Evolutionary conservation across 2,113 vertebrate genomes (phyloP).

Genomic region (Leucosticte australis): DNA sequence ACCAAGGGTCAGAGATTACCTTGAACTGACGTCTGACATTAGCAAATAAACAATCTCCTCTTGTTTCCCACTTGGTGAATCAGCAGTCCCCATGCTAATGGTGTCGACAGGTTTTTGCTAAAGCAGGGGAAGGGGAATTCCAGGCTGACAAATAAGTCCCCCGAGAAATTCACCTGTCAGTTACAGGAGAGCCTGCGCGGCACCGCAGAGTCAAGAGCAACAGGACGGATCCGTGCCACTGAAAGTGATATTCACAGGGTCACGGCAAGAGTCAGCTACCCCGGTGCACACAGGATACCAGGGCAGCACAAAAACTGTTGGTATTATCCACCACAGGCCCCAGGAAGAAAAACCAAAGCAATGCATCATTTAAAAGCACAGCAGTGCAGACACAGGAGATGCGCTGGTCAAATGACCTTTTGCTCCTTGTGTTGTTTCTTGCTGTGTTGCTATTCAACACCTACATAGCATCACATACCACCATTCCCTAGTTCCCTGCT

Average conservation of each 20-base stretch:
- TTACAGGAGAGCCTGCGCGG: neutral
- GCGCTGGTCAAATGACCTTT: neutral
- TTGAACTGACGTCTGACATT: conserved; percentile 52
- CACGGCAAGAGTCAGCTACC: neutral
- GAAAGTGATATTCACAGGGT: conserved; percentile 23
- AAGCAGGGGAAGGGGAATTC: conserved; percentile 41
- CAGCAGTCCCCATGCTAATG: conserved; percentile 65
- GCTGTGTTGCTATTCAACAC: neutral
- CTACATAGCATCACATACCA: neutral
- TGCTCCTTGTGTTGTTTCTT: neutral
- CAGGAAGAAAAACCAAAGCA: neutral
- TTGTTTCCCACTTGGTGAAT: conserved; percentile 61
- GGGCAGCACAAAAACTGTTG: neutral
- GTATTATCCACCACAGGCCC: neutral
- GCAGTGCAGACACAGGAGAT: neutral
- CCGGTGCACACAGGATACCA: neutral
- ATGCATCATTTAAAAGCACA: neutral
- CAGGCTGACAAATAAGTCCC: conserved; percentile 63
- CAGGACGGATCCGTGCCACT: neutral
- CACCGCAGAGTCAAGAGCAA: neutral
- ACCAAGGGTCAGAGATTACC: conserved; percentile 57
- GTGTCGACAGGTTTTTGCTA: conserved; percentile 4
- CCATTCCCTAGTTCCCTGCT: neutral
- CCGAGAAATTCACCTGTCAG: conserved; percentile 53
- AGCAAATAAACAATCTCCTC: conserved; percentile 57